A percentile compares a stretch with the other conserved stretches of the same genome.
phyloP scores from a whole-genome alignment of 1,140 invertebrate species.

The Anastatus disparis region DNA sequence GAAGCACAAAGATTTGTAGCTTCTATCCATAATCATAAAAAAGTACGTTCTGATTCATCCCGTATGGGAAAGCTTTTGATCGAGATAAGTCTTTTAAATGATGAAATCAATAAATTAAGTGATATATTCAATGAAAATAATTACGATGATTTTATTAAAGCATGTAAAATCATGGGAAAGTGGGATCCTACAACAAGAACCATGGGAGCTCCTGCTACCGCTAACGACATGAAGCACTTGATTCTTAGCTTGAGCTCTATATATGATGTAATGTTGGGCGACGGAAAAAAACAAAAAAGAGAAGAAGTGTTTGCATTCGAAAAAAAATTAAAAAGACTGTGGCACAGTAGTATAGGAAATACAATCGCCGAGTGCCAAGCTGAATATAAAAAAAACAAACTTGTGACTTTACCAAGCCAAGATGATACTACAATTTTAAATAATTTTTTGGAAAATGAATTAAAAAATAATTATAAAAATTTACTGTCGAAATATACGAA shows the following conservation, averaged over 20 bases:
- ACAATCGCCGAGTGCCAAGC: constrained; percentile 1
- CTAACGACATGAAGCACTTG: background rate
- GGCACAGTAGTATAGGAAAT: background rate
- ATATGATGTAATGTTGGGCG: background rate
- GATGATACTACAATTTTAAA: background rate
- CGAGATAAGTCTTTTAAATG: background rate
- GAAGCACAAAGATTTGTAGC: background rate
- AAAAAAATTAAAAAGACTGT: background rate
- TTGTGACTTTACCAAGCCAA: background rate
- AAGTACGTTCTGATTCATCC: background rate
- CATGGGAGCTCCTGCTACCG: background rate
- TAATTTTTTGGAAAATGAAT: background rate
- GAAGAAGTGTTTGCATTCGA: background rate
- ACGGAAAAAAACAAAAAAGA: background rate
- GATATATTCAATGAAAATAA: background rate
- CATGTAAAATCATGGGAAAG: background rate
- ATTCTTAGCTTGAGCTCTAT: background rate
- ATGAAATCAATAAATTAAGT: background rate
- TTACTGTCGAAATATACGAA: background rate
- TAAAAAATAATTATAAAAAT: background rate
- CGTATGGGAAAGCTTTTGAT: background rate
- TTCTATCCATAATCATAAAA: background rate
- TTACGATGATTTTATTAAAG: background rate
- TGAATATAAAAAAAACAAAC: background rate
- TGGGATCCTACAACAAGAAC: background rate